These are phyloP conservation scores for Genyomyrus donnyi DNA, from an alignment of 2,113 vertebrate species.

Conservation along the genomic window DNA sequence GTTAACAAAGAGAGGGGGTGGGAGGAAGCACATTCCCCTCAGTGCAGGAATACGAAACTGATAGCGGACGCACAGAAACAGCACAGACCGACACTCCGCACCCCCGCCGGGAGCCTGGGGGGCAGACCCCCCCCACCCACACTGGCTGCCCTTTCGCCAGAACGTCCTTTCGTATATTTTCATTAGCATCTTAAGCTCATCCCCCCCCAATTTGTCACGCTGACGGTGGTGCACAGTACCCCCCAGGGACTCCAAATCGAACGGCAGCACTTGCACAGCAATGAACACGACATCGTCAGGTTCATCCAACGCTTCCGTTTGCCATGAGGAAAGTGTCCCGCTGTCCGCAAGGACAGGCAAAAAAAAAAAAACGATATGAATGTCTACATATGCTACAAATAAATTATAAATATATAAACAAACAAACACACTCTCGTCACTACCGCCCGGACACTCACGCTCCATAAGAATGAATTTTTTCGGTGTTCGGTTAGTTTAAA, in stretches of 20 bases:
- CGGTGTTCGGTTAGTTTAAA: background rate
- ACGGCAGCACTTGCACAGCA: background rate
- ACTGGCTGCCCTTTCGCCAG: background rate
- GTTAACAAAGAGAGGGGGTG: slow-evolving; percentile 57
- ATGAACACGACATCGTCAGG: background rate
- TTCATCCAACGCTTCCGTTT: slow-evolving; percentile 16
- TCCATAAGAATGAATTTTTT: background rate
- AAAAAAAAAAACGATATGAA: slow-evolving; percentile 4
- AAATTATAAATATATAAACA: slow-evolving; percentile 10
- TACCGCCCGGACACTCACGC: background rate
- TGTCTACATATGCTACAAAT: slow-evolving; percentile 6
- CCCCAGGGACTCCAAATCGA: background rate
- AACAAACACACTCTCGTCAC: background rate
- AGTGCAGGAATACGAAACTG: slow-evolving; percentile 69
- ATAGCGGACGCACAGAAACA: slow-evolving; percentile 58
- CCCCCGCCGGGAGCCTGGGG: background rate
- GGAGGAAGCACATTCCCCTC: slow-evolving; percentile 60
- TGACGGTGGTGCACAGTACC: background rate
- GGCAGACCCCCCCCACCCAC: background rate
- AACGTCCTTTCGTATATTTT: background rate
- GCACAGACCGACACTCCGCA: background rate
- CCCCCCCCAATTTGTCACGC: background rate
- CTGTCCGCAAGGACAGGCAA: slow-evolving; percentile 11
- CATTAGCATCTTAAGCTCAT: background rate
- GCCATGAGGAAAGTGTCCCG: slow-evolving; percentile 27